phyloP scores from a whole-genome alignment of 2,797 vertebrate species.

The Lepilemur ruficaudatus region DNA sequence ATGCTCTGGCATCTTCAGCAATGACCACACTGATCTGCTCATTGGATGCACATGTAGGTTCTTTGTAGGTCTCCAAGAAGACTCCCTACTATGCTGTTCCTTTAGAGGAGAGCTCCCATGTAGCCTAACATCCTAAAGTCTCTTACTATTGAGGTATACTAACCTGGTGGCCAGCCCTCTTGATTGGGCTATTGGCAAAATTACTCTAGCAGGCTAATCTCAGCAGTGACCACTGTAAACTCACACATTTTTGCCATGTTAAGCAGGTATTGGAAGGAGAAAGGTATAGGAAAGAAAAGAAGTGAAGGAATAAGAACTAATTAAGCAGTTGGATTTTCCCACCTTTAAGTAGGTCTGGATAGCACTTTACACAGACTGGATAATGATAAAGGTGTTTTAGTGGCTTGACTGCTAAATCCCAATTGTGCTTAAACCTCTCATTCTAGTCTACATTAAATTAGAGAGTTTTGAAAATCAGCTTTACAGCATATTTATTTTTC shows the following conservation, averaged over 20 bases:
- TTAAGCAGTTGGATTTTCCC: slow-evolving; percentile 3
- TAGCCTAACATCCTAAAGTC: not conserved
- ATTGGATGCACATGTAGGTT: not conserved
- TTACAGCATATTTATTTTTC: slow-evolving; percentile 6
- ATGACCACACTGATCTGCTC: not conserved
- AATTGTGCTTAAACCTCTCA: slow-evolving; percentile 8
- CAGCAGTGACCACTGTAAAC: not conserved
- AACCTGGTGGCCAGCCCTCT: not conserved
- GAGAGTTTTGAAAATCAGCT: not conserved
- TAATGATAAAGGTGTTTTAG: not conserved
- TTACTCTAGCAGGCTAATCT: not conserved
- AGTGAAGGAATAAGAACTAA: not conserved
- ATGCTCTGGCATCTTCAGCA: not conserved
- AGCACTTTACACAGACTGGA: not conserved
- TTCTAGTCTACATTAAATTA: not conserved
- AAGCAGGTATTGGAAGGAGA: not conserved
- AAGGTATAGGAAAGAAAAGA: not conserved
- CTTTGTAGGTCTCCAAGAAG: not conserved
- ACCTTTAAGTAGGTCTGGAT: not conserved
- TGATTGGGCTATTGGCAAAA: not conserved
- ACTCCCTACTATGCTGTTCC: not conserved
- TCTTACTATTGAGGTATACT: not conserved
- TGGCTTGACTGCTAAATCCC: not conserved
- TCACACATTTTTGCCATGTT: not conserved
- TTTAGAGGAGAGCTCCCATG: not conserved